Evolutionary conservation across 2,888 invertebrate genomes (phyloP).

Genomic region (Brachyptera putata): DNA sequence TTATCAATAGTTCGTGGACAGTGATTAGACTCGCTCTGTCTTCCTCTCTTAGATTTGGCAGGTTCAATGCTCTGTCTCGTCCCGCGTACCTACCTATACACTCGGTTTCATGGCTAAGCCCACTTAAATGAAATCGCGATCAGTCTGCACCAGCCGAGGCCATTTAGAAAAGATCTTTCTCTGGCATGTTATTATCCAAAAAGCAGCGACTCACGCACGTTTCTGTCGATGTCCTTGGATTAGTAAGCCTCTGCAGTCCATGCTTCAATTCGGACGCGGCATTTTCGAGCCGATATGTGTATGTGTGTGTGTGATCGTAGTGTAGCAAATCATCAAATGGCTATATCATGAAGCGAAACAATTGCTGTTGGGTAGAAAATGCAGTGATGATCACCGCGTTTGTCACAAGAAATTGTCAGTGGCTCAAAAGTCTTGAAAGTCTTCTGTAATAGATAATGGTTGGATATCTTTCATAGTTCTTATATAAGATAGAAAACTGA

Average conservation of each 20-base stretch:
- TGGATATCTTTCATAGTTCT: too few relatives aligned
- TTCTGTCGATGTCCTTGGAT: conserved; percentile 10
- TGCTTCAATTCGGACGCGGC: background rate
- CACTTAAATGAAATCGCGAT: conserved; percentile 16
- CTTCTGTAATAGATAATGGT: too few relatives aligned
- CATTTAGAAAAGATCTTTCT: background rate
- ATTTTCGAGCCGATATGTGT: background rate
- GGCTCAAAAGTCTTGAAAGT: too few relatives aligned
- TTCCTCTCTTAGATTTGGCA: background rate
- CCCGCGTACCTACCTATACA: too few relatives aligned
- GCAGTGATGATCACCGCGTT: too few relatives aligned
- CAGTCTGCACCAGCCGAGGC: conserved; percentile 9
- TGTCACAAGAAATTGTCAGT: too few relatives aligned
- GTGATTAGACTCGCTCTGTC: conserved; percentile 7
- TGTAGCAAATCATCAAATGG: too few relatives aligned
- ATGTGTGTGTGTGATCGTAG: too few relatives aligned
- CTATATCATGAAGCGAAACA: too few relatives aligned
- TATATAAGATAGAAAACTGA: too few relatives aligned
- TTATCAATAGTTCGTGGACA: background rate
- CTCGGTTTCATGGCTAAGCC: too few relatives aligned
- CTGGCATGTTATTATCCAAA: conserved; percentile 9
- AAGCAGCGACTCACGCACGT: conserved; percentile 16
- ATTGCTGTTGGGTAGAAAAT: too few relatives aligned
- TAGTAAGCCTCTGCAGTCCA: background rate
- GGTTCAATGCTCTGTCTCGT: conserved; percentile 12